A percentile compares a stretch with the other conserved stretches of the same genome.
Evolutionary conservation across 2,888 invertebrate species (phyloP).

Genomic region (Ochropacha duplaris): DNA sequence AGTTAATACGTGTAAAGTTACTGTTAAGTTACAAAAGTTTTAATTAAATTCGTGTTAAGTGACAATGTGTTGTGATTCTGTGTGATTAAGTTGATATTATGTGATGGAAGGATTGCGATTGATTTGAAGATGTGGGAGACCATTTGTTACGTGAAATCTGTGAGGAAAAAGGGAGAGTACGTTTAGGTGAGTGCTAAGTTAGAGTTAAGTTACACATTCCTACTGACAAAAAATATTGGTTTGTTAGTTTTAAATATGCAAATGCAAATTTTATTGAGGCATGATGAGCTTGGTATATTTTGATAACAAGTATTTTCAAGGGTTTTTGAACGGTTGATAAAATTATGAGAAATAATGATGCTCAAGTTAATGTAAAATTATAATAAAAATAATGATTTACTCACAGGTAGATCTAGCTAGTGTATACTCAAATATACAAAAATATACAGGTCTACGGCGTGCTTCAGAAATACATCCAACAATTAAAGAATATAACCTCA

Average conservation of each 20-base stretch:
- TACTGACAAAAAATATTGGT: not conserved
- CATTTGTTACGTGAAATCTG: constrained; percentile 72
- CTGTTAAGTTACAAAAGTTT: constrained; percentile 26
- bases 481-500: no score
- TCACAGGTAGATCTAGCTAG: no score
- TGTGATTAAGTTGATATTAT: constrained; percentile 35
- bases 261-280: not conserved
- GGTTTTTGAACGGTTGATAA: not conserved
- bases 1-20: constrained; percentile 37
- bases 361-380: no score
- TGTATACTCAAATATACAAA: no score
- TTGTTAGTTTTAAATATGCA: not conserved
- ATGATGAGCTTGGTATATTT: not conserved
- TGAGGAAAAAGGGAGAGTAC: constrained; percentile 71
- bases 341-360: no score
- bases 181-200: constrained; percentile 55
- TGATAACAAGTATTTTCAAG: not conserved
- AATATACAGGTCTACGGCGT: no score
- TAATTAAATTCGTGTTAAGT: constrained; percentile 45
- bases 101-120: constrained; percentile 58
- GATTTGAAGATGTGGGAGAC: constrained; percentile 70
- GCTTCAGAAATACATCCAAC: no score
- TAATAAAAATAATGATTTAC: no score
- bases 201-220: constrained; percentile 15
- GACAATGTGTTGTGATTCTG: constrained; percentile 41